Conservation (phyloP, 2,797 vertebrate genomes). For the Periophthalmus magnuspinnatus region DNA sequence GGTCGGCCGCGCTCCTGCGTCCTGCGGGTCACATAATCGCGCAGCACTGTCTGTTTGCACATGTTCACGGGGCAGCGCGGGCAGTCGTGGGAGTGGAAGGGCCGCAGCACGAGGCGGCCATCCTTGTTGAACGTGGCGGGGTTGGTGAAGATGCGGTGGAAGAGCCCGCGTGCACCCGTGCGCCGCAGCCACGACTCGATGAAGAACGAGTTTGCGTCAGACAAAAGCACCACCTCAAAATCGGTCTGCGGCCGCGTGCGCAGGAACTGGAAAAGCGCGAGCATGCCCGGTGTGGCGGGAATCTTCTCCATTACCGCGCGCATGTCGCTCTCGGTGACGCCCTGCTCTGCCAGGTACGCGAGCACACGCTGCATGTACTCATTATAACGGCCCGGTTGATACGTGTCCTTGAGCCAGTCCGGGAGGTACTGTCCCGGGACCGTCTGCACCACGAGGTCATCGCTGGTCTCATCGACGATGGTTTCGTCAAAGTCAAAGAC, state of each 20-base stretch:
- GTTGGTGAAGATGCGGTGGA: conserved; percentile 90
- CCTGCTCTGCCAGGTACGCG: conserved; percentile 87
- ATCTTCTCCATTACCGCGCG: conserved; percentile 85
- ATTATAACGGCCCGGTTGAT: conserved; percentile 86
- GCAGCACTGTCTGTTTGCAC: conserved; percentile 91
- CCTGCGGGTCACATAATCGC: conserved; percentile 85
- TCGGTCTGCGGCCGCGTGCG: conserved; percentile 79
- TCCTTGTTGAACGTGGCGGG: conserved; percentile 85
- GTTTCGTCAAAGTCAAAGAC: conserved; percentile 97
- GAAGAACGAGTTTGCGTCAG: conserved; percentile 92
- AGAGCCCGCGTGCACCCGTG: conserved; percentile 78
- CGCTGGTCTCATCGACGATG: conserved; percentile 92
- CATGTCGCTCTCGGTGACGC: conserved; percentile 82
- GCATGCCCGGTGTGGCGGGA: conserved; percentile 88
- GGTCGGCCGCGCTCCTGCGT: conserved; percentile 80
- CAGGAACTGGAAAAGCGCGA: conserved; percentile 87
- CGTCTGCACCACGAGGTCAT: conserved; percentile 84
- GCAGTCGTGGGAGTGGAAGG: conserved; percentile 92
- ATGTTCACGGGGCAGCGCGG: conserved; percentile 89
- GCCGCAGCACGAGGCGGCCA: conserved; percentile 84
- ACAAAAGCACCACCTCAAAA: conserved; percentile 91
- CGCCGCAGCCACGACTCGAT: conserved; percentile 86
- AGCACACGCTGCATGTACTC: conserved; percentile 93
- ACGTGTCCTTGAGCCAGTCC: conserved; percentile 82
- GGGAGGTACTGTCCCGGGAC: conserved; percentile 86